These are phyloP conservation scores for Euzophera pinguis DNA, from an alignment of 2,888 invertebrate species.

Conservation along the genomic window DNA sequence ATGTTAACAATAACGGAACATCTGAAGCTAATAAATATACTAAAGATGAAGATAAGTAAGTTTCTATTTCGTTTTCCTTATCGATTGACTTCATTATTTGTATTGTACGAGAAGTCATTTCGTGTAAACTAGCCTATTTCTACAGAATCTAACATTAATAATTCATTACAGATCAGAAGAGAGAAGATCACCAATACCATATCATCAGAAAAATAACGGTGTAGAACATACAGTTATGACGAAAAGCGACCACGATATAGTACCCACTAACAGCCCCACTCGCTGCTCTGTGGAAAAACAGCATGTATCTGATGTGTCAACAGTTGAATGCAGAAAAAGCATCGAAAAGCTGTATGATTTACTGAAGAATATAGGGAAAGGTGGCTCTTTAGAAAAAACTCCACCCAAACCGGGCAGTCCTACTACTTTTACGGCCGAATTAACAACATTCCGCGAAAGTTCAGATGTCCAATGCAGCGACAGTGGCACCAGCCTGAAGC, in stretches of 20 bases:
- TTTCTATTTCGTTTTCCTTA: too few species aligned
- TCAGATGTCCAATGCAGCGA: conserved; percentile 45
- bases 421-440: conserved; percentile 17
- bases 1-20: background rate
- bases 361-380: conserved; percentile 47
- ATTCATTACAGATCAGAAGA: too few species aligned
- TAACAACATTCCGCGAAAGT: conserved; percentile 17
- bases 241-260: conserved; percentile 21
- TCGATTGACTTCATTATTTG: too few species aligned
- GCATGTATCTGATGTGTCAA: conserved; percentile 17
- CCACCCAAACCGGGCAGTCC: conserved; percentile 24
- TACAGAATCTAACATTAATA: background rate
- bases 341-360: conserved; percentile 65
- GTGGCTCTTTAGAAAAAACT: conserved; percentile 26
- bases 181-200: background rate
- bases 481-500: conserved; percentile 58
- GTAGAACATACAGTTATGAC: background rate
- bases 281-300: conserved; percentile 22
- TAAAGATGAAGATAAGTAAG: background rate
- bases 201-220: background rate
- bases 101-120: too few species aligned
- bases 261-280: conserved; percentile 32
- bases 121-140: too few species aligned
- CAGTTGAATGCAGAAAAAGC: conserved; percentile 57
- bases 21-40: background rate